A percentile compares a stretch with the other conserved stretches of the same genome.
These are phyloP conservation scores for Tinea semifulvella DNA, from an alignment of 2,888 invertebrate species.

Conservation along the genomic window DNA sequence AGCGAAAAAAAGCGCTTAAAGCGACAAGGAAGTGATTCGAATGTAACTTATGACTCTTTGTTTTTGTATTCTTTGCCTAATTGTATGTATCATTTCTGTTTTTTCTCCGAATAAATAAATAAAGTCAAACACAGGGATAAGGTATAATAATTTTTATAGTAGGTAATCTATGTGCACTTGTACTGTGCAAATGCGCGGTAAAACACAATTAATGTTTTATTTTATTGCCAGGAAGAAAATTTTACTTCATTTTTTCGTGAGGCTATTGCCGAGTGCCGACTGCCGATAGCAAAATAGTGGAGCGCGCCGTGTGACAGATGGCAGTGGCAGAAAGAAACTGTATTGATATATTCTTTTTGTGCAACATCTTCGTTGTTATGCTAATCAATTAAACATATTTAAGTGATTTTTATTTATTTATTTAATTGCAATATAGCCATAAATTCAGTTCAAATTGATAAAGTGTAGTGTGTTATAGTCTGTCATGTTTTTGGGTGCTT, in stretches of 20 bases:
- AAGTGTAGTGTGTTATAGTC: conserved; percentile 16
- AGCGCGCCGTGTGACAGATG: conserved; percentile 14
- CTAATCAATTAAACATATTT: not conserved
- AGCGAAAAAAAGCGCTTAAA: no score
- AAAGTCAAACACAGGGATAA: no score
- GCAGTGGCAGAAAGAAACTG: conserved; percentile 15
- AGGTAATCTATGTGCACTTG: no score
- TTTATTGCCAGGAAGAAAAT: not conserved
- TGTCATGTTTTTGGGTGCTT: conserved; percentile 34
- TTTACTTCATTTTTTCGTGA: conserved; percentile 22
- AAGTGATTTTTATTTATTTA: not conserved
- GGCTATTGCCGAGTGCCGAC: conserved; percentile 15
- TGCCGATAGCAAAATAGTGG: conserved; percentile 6
- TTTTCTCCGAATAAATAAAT: no score
- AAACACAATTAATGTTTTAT: no score
- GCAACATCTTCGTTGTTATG: conserved; percentile 3
- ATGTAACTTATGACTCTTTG: no score
- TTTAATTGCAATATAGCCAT: not conserved
- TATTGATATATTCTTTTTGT: conserved; percentile 9
- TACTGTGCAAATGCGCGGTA: no score
- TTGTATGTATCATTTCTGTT: no score
- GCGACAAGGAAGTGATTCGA: no score
- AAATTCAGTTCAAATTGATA: not conserved
- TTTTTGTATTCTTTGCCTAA: no score
- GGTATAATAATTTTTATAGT: no score